Base-by-base conservation (phyloP, 2,888 invertebrate species). In the Tiliacea citrago region DNA sequence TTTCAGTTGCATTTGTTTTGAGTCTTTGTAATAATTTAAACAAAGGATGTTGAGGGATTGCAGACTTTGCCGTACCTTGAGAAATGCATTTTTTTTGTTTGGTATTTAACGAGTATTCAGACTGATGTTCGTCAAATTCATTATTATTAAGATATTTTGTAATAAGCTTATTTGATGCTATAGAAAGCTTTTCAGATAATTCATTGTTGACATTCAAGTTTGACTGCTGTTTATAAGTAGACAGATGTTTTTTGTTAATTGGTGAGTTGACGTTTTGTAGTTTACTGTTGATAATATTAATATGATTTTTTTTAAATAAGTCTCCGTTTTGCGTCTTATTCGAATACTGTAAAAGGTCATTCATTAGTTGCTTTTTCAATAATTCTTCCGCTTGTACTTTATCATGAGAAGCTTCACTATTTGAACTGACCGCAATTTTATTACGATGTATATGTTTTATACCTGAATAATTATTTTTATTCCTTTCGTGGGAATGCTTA, bases 21-120 rank as follows among this genome's bases (percentile, higher is more conserved):
- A 60, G 9, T n/a, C 10, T 68, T n/a, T 60, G 21, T 45, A 60
- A 68, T 16, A 68, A 45, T 60, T 60, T 68, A n/a, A 61, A 35
- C 10, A 68, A 35, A 35, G n/a, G 18, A 61, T n/a, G n/a, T 61
- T 62, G 47, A 16, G 21, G 13, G 16, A 16, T 61, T 61, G 47
- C 45, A 47, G n/a, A 47, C 35, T 29, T 29, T 29, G 16, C 47
- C 21, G 1, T 12, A 63, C 6, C 39, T 24, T 24, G 55, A 16
- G 55, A 24, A 55, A 55, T 24, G 24, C 7, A 55, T 55, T 55
- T 53, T 49, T 69, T 18, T 24, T 49, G 49, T 35, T 63, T 47
- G 35, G 8, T 24, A 13, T 39, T 39, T 29, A 62, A 42, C 8
- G 24, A 18, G 47, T 39, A 5, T 65, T 29, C 51, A 21, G 18